Conservation (phyloP, 92 coral and sea anemone genomes). For the Anthopleura xanthogrammica region DNA sequence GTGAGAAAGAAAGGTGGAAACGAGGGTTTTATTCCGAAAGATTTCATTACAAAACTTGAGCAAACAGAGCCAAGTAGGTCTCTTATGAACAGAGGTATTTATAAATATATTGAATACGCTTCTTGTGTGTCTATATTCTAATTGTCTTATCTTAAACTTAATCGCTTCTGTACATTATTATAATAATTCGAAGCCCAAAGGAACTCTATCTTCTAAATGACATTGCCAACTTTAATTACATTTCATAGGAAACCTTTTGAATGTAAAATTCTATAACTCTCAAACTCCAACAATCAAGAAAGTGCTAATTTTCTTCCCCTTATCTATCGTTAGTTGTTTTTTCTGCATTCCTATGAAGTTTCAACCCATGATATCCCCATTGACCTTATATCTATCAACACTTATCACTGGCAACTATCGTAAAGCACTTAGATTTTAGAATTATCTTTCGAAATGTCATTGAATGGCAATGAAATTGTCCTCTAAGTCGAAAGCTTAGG, state of each 20-base stretch:
- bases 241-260: background rate
- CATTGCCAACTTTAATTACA: background rate
- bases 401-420: background rate
- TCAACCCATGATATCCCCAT: background rate
- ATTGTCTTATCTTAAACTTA: background rate
- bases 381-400: slow-evolving; percentile 1
- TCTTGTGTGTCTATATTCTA: background rate
- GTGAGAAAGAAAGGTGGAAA: slow-evolving; percentile 55
- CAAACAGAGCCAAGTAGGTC: slow-evolving; percentile 15
- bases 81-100: slow-evolving; percentile 64
- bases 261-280: background rate
- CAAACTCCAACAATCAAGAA: too few relatives aligned
- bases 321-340: background rate
- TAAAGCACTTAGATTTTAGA: background rate
- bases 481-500: too few relatives aligned
- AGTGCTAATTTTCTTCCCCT: background rate
- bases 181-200: background rate
- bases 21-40: slow-evolving; percentile 93
- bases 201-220: background rate
- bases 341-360: background rate
- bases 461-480: background rate
- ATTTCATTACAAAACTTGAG: slow-evolving; percentile 58
- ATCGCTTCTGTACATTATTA: background rate
- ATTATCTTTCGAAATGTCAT: background rate
- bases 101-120: background rate